Conservation (phyloP, 2,888 invertebrate species). For the Bedellia somnulentella region DNA sequence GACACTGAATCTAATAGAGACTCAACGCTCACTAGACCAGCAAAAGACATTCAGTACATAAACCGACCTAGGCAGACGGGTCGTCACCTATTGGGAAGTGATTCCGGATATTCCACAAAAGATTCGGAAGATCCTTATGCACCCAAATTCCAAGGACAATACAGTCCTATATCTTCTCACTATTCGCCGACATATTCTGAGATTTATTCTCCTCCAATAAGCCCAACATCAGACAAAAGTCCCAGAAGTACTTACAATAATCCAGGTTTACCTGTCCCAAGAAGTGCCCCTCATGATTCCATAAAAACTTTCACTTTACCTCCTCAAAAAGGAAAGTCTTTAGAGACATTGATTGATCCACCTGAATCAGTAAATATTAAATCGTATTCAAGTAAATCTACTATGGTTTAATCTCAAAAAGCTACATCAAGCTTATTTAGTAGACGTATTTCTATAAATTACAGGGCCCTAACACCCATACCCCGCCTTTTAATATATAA, state of each 20-base stretch:
- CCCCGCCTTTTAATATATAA: no score
- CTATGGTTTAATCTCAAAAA: slow-evolving; percentile 34
- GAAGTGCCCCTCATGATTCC: slow-evolving; percentile 38
- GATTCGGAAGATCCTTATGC: slow-evolving; percentile 45
- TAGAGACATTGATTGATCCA: slow-evolving; percentile 47
- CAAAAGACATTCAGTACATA: slow-evolving; percentile 65
- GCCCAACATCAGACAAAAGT: slow-evolving; percentile 44
- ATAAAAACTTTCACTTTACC: slow-evolving; percentile 48
- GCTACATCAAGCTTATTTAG: no score
- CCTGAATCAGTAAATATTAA: slow-evolving; percentile 26
- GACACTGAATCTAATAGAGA: slow-evolving; percentile 64
- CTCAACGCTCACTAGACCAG: slow-evolving; percentile 56
- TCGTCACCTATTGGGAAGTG: slow-evolving; percentile 52
- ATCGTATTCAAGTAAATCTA: slow-evolving; percentile 42
- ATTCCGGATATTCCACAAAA: slow-evolving; percentile 49
- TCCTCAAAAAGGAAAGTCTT: slow-evolving; percentile 38
- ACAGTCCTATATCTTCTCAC: slow-evolving; percentile 46
- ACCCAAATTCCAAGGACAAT: slow-evolving; percentile 36
- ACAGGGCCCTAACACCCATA: no score
- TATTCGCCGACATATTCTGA: slow-evolving; percentile 55
- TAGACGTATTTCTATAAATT: no score
- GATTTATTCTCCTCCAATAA: slow-evolving; percentile 49
- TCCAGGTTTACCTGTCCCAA: slow-evolving; percentile 40
- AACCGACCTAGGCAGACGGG: slow-evolving; percentile 62
- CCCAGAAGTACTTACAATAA: slow-evolving; percentile 39